Evolutionary conservation across 2,888 invertebrate species (phyloP).

Genomic region (Watsonalla cultraria): DNA sequence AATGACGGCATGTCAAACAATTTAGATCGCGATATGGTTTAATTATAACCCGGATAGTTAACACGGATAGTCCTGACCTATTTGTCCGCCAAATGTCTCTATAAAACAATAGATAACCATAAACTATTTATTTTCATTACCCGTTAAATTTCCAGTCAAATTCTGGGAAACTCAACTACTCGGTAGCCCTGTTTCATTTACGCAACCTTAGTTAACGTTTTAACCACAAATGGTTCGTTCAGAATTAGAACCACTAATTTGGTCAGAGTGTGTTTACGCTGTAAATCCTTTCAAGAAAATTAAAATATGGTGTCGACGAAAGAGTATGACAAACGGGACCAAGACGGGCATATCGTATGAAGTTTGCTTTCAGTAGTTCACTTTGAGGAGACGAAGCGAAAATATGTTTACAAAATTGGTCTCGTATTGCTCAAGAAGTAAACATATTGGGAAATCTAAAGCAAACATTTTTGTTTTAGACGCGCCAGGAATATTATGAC

Average conservation of each 20-base stretch:
- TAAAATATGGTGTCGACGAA: background rate
- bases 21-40: background rate
- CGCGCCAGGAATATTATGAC: too few species aligned
- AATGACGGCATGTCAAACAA: too few species aligned
- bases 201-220: background rate
- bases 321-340: background rate
- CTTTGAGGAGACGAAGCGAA: too few species aligned
- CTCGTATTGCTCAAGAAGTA: too few species aligned
- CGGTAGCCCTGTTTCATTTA: background rate
- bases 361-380: background rate
- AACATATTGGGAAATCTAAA: too few species aligned
- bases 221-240: background rate
- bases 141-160: background rate
- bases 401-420: too few species aligned
- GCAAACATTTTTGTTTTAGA: too few species aligned
- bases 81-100: background rate
- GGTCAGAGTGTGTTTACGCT: background rate
- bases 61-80: background rate
- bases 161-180: too few species aligned
- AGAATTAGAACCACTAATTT: background rate
- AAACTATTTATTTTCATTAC: background rate
- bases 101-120: background rate
- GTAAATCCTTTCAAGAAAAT: background rate
- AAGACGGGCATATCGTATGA: background rate
- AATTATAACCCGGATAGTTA: background rate